These are phyloP conservation scores for Pachyrhynchus sulphureomaculatus DNA, from an alignment of 1,140 invertebrate genomes.

Conservation along the genomic window DNA sequence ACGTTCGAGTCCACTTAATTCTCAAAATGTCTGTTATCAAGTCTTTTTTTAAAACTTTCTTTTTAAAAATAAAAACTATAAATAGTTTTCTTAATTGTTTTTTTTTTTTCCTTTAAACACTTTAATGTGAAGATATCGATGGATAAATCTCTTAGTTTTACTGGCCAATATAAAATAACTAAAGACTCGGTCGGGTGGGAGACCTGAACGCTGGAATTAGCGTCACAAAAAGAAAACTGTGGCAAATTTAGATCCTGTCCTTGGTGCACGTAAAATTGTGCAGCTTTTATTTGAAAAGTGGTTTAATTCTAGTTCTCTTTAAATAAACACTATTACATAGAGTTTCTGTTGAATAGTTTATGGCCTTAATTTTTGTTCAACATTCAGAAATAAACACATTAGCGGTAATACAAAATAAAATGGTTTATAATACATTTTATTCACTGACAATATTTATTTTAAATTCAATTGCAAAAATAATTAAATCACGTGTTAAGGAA, in stretches of 20 bases:
- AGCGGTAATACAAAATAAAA: no score
- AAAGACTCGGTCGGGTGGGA: slow-evolving; percentile 15
- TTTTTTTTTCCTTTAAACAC: no score
- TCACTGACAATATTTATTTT: no score
- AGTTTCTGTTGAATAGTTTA: neutral
- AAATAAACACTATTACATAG: neutral
- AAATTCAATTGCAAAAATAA: no score
- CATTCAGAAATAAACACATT: no score
- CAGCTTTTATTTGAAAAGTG: slow-evolving; percentile 19
- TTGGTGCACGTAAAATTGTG: slow-evolving; percentile 11
- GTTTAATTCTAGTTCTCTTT: slow-evolving; percentile 1
- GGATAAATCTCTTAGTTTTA: neutral
- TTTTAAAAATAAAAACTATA: neutral
- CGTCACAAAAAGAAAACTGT: slow-evolving; percentile 30
- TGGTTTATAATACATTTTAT: no score
- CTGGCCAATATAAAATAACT: slow-evolving; percentile 11
- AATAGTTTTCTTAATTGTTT: neutral
- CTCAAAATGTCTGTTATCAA: slow-evolving; percentile 2
- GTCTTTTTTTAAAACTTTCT: slow-evolving; percentile 6
- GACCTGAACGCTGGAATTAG: slow-evolving; percentile 25
- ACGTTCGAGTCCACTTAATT: slow-evolving; percentile 11
- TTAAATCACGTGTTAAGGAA: no score
- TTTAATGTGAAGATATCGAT: no score
- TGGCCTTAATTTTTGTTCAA: no score
- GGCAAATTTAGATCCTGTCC: slow-evolving; percentile 24